Conservation (phyloP, 2,113 vertebrate species). For the Eptesicus fuscus region DNA sequence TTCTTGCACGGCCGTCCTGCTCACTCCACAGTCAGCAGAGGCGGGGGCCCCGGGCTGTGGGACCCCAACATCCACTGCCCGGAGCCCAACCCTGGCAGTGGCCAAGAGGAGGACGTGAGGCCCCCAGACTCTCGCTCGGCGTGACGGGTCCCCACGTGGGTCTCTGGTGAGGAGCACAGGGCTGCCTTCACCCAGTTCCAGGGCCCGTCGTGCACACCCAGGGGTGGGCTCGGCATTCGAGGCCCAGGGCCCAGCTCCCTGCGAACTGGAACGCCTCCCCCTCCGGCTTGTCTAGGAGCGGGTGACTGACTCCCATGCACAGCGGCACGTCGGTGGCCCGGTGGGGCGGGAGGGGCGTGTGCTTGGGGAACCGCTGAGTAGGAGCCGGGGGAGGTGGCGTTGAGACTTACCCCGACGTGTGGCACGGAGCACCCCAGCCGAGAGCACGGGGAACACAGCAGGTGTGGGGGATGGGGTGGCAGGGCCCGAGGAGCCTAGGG, state of each 20-base stretch:
- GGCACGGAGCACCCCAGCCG: not conserved
- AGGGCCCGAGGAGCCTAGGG: accelerated
- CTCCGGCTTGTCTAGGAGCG: accelerated
- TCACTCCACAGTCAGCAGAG: not conserved
- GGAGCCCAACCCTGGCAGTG: not conserved
- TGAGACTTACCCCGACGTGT: accelerated
- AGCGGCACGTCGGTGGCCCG: accelerated
- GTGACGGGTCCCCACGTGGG: not conserved
- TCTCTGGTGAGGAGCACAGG: no score
- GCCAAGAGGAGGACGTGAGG: not conserved
- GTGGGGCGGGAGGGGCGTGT: accelerated
- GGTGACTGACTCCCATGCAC: accelerated
- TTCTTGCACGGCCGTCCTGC: not conserved
- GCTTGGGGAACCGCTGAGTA: not conserved
- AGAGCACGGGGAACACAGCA: not conserved
- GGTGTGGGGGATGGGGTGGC: accelerated
- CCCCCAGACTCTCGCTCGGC: not conserved
- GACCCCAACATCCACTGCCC: not conserved
- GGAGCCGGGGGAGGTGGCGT: not conserved
- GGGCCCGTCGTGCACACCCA: not conserved
- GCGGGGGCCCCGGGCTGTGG: accelerated
- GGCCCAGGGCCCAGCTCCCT: no score
- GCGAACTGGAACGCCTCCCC: not conserved
- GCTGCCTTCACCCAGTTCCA: not conserved
- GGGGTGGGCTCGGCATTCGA: not conserved